phyloP scores from a whole-genome alignment of 2,888 invertebrate species.

The Campoletis raptor region DNA sequence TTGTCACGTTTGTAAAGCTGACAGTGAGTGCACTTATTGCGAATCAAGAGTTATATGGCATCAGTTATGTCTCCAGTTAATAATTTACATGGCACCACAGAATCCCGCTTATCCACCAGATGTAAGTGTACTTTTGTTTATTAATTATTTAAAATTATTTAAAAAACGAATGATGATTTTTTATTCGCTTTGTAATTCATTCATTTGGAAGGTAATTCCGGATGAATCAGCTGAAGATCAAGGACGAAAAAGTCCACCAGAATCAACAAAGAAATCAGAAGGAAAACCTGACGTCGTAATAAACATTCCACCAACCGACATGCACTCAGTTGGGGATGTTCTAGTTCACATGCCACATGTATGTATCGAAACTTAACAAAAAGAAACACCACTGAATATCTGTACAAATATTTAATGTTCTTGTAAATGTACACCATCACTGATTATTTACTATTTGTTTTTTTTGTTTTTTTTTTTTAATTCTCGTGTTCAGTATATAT shows the following conservation, averaged over 20 bases:
- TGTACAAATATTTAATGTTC: conserved; percentile 74
- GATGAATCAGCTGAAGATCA: conserved; percentile 91
- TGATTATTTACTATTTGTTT: conserved; percentile 30
- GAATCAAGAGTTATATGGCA: conserved; percentile 98
- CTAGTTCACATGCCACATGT: conserved; percentile 97
- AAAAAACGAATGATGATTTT: not conserved
- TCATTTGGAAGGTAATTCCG: conserved; percentile 86
- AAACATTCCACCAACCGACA: conserved; percentile 88
- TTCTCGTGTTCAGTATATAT: conserved; percentile 35
- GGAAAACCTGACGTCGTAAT: conserved; percentile 88
- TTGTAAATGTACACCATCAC: conserved; percentile 62
- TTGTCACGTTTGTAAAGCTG: conserved; percentile 87
- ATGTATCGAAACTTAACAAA: conserved; percentile 86
- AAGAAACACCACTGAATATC: conserved; percentile 79
- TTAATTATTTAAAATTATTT: not conserved
- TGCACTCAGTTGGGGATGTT: conserved; percentile 93
- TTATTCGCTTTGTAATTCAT: not conserved
- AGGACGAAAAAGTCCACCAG: conserved; percentile 89
- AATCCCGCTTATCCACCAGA: conserved; percentile 91
- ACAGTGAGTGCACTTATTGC: conserved; percentile 94
- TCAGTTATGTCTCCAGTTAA: conserved; percentile 93
- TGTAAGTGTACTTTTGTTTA: conserved; percentile 86
- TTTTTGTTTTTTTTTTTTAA: not conserved
- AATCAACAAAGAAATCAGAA: conserved; percentile 89
- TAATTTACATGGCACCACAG: conserved; percentile 92